These are phyloP conservation scores for Pogona vitticeps DNA, from an alignment of 2,113 vertebrate genomes.

Conservation along the genomic window DNA sequence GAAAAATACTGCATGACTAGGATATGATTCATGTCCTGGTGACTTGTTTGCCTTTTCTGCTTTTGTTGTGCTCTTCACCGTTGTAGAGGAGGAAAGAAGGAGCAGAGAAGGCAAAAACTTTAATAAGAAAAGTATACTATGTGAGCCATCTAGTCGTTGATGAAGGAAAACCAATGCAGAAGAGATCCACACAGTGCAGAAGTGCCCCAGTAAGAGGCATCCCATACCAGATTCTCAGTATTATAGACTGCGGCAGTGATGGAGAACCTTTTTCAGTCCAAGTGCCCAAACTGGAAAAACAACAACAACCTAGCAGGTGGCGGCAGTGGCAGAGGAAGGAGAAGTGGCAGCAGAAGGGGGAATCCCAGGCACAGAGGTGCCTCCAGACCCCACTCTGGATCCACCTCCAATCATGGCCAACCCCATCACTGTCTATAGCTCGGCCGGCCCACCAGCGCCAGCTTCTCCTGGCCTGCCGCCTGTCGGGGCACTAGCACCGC, in stretches of 20 bases:
- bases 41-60: neutral
- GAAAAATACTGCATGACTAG: conserved; percentile 66
- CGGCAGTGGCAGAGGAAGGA: too few species aligned
- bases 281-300: too few species aligned
- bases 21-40: conserved; percentile 44
- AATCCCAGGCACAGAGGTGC: too few species aligned
- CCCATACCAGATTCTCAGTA: neutral
- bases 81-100: neutral
- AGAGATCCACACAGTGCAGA: neutral
- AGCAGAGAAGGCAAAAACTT: neutral
- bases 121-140: neutral
- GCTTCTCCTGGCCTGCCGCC: too few species aligned
- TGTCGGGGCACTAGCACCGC: too few species aligned
- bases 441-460: too few species aligned
- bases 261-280: neutral
- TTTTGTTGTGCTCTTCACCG: neutral
- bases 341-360: too few species aligned
- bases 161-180: neutral
- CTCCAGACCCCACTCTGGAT: too few species aligned
- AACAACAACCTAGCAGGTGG: too few species aligned
- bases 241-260: neutral
- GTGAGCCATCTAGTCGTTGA: neutral
- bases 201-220: neutral
- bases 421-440: too few species aligned
- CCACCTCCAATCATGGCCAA: too few species aligned